Conservation (phyloP, 1,140 invertebrate species). For the Dendroctonus valens region DNA sequence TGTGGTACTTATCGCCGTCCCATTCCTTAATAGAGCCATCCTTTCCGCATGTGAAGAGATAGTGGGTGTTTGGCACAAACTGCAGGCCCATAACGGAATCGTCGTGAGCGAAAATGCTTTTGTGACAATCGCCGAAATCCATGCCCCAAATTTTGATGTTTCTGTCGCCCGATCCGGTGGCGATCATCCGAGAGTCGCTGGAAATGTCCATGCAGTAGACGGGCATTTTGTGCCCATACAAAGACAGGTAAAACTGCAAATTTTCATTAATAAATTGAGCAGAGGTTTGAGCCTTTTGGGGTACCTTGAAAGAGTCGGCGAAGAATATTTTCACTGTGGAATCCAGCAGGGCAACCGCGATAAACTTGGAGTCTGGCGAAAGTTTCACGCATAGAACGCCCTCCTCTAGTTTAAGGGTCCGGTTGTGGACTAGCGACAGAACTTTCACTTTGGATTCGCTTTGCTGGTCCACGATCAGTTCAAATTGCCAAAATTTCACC, state of each 20-base stretch:
- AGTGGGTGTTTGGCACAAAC: conserved; percentile 89
- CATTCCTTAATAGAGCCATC: conserved; percentile 95
- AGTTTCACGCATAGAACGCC: conserved; percentile 78
- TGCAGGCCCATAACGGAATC: conserved; percentile 86
- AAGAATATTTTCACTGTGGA: conserved; percentile 96
- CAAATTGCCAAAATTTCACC: conserved; percentile 94
- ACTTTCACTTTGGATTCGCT: conserved; percentile 63
- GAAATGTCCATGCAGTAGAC: conserved; percentile 93
- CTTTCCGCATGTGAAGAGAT: conserved; percentile 90
- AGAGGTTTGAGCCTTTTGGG: background rate
- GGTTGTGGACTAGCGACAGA: conserved; percentile 75
- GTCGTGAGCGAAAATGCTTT: conserved; percentile 88
- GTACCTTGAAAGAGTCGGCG: conserved; percentile 87
- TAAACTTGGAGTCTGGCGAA: conserved; percentile 81
- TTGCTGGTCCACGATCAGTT: conserved; percentile 70
- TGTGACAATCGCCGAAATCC: conserved; percentile 97
- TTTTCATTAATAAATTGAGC: background rate
- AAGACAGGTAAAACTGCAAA: conserved; percentile 84
- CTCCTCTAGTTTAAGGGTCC: conserved; percentile 85
- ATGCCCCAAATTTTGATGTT: conserved; percentile 98
- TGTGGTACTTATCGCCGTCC: conserved; percentile 93
- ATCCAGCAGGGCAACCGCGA: conserved; percentile 89
- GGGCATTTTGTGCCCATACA: conserved; percentile 97
- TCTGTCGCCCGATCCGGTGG: conserved; percentile 91
- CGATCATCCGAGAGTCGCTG: conserved; percentile 84